Evolutionary conservation across 2,113 vertebrate species (phyloP), one percentile per base, ranked within the genome.

Genomic region (Trogon surrucura): DNA sequence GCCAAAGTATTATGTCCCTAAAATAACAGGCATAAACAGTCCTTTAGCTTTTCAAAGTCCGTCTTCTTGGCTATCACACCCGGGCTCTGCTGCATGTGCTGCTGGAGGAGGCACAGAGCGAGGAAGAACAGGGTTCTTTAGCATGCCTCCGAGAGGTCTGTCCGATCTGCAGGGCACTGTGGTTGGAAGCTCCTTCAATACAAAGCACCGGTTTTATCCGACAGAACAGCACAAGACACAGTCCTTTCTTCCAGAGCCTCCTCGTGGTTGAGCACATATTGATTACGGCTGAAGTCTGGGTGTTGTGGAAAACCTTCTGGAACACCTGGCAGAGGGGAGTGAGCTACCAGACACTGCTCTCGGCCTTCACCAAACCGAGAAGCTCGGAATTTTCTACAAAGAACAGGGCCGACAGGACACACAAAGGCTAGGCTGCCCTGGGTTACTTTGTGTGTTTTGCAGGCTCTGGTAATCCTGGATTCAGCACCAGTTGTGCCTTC

Each of bases 391-490:
- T 34, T 50, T 61, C 75, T 44, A 9, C 21, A 48, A 30, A 47
- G 38, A 45, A 57, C 2, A 51, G 32, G 47, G 51, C 27, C 27
- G 25, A 51, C 10, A 47, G 53, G 36, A 36, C 38, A 14, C 27
- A 11, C 1, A 23, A 23, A 21, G 53, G 38, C 20, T 3, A 58
- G 60, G 74, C 38, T 44, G 13, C 47, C 45, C 32, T 22, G 22
- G 21, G n/a, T 30, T 48, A n/a, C 38, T 25, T 3, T 5, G 50
- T 13, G 38, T 5, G 20, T 57, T 75, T 7, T 0, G 1, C 36
- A 64, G 70, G 50, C 27, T 38, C 41, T 29, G 27, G 30, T 21
- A 51, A 38, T 38, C 41, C 16, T 16, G 6, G 7, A 11, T n/a
- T 45, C 78, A 64, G 70, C 8, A 64, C 44, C 48, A 27, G 48